Evolutionary conservation across 2,797 vertebrate genomes (phyloP), one percentile per base, ranked within the genome.

Genomic region (Enteromius afrohamiltoni): DNA sequence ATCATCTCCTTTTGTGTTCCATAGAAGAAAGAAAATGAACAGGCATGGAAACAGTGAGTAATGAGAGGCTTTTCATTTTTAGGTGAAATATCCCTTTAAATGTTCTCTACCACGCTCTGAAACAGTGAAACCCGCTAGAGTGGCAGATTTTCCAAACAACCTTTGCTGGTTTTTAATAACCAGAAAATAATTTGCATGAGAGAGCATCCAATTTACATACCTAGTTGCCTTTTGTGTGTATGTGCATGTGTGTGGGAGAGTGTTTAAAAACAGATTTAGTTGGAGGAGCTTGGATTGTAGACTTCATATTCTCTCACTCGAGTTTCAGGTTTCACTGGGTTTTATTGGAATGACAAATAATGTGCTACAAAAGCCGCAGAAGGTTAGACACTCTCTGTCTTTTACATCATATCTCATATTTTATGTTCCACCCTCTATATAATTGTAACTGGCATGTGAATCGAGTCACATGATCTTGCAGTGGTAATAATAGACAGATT

Each of bases 181-280:
- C 89, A 85, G 74, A 83, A 88, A 88, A 90, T 89, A 85, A 90
- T 91, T 90, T 88, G 88, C 89, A 91, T 91, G 88, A 89, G 84
- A 85, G 88, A 89, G 81, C 87, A 88, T 82, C 82, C 79, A 83
- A 88, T 90, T 91, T 90, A 86, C 83, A 88, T 89, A 82, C 75
- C 85, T 86, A 84, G 78, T 82, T 82, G 80, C 62, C 49, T 77
- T 77, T 65, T 77, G 77, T 71, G 42, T 82, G 60, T 79, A 37
- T 47, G 7, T 42, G 55, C 34, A 64, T 58, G 65, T 83, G 67
- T 26, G 45, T 45, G 45, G 19, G 77, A 70, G 51, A 77, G 49
- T 58, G 82, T 85, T 88, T 80, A 77, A 80, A 83, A 85, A 84
- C 58, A 73, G 68, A 71, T 78, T 83, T 79, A 45, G 81, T 67